Percentiles rank a stretch among this genome's conserved stretches.
Evolutionary conservation across 2,888 invertebrate genomes (phyloP).

Genomic region (Stegana nigrithorax): DNA sequence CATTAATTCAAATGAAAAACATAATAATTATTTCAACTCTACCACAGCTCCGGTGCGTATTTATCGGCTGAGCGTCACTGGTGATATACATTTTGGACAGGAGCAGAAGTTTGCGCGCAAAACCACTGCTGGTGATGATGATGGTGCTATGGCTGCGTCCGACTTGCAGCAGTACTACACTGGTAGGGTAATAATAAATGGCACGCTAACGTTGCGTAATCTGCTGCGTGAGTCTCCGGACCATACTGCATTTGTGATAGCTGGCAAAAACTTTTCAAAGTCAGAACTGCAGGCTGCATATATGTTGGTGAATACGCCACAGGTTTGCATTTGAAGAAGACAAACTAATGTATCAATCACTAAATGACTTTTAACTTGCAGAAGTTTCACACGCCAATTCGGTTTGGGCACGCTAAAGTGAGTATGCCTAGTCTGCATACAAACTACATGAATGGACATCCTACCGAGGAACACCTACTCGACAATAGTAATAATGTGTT

Average conservation of each 20-base stretch:
- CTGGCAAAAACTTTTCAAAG: slow-evolving; percentile 29
- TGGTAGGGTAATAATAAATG: slow-evolving; percentile 53
- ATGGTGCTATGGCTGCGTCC: neutral
- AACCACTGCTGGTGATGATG: neutral
- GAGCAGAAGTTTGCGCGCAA: slow-evolving; percentile 8
- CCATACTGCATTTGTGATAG: slow-evolving; percentile 34
- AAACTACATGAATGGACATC: slow-evolving; percentile 45
- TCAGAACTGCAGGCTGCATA: slow-evolving; percentile 40
- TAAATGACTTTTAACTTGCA: slow-evolving; percentile 16
- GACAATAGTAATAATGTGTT: slow-evolving; percentile 17
- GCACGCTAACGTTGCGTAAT: slow-evolving; percentile 53
- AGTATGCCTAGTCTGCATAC: slow-evolving; percentile 41
- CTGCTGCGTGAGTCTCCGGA: slow-evolving; percentile 37
- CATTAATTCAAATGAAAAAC: neutral
- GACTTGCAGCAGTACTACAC: slow-evolving; percentile 58
- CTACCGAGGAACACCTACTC: slow-evolving; percentile 46
- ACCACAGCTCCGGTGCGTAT: slow-evolving; percentile 60
- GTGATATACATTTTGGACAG: slow-evolving; percentile 45
- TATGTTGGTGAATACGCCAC: slow-evolving; percentile 45
- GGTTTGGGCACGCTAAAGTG: slow-evolving; percentile 51
- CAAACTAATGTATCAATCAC: neutral
- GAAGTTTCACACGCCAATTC: slow-evolving; percentile 38
- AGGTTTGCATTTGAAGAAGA: slow-evolving; percentile 41
- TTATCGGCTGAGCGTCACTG: slow-evolving; percentile 48
- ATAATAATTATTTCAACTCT: slow-evolving; percentile 1